These are phyloP conservation scores for Periophthalmus modestus DNA, from an alignment of 2,113 vertebrate species.

Conservation along the genomic window DNA sequence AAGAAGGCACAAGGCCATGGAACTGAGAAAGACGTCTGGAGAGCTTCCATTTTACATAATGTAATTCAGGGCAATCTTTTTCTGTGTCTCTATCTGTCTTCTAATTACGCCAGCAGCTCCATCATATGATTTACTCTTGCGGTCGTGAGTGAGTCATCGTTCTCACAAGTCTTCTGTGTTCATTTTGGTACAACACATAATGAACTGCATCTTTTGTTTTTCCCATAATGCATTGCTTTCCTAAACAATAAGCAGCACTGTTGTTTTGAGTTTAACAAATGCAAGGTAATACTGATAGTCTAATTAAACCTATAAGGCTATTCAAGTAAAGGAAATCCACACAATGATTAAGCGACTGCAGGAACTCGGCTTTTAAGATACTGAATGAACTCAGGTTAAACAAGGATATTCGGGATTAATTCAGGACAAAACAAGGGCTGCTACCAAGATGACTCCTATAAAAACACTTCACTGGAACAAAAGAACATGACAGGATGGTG, in stretches of 20 bases:
- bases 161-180: slow-evolving; percentile 11
- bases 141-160: slow-evolving; percentile 5
- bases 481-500: not conserved
- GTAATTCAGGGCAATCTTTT: not conserved
- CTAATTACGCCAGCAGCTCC: slow-evolving; percentile 13
- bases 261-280: not conserved
- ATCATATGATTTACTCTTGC: slow-evolving; percentile 14
- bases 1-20: not conserved
- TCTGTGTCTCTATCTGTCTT: slow-evolving; percentile 13
- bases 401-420: not conserved
- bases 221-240: not conserved
- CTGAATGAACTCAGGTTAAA: not conserved
- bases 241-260: not conserved
- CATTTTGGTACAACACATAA: not conserved
- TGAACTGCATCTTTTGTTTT: not conserved
- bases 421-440: not conserved
- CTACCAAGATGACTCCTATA: not conserved
- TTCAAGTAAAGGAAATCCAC: not conserved
- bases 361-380: not conserved
- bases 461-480: not conserved
- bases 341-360: not conserved
- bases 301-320: not conserved
- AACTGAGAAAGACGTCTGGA: slow-evolving; percentile 1
- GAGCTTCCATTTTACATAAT: slow-evolving; percentile 7
- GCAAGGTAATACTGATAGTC: not conserved